Conservation (phyloP, 2,113 vertebrate species). For the Aptenodytes patagonicus region DNA sequence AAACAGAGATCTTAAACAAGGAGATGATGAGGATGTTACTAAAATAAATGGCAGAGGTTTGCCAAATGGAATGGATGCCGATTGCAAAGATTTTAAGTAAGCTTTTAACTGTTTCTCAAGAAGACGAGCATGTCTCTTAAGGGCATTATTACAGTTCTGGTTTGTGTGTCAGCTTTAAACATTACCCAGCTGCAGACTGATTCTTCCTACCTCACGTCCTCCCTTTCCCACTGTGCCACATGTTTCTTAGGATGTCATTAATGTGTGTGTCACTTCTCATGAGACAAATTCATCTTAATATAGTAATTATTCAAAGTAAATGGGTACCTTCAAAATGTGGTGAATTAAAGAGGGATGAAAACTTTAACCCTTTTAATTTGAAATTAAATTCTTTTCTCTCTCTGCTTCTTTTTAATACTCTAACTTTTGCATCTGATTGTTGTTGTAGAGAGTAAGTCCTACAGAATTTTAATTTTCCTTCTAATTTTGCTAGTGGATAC, state of each 20-base stretch:
- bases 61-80: conserved; percentile 95
- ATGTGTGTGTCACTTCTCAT: conserved; percentile 48
- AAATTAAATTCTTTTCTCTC: conserved; percentile 33
- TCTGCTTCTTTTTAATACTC: conserved; percentile 32
- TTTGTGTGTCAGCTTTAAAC: conserved; percentile 62
- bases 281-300: conserved; percentile 44
- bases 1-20: conserved; percentile 91
- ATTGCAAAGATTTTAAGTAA: conserved; percentile 99
- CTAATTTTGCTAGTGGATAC: neutral
- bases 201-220: conserved; percentile 20
- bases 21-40: conserved; percentile 86
- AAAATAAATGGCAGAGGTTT: conserved; percentile 94
- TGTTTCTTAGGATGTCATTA: conserved; percentile 53
- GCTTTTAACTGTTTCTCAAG: conserved; percentile 74
- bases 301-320: conserved; percentile 6
- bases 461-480: neutral
- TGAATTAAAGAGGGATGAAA: conserved; percentile 40
- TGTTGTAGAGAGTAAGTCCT: conserved; percentile 13
- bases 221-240: conserved; percentile 47
- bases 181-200: conserved; percentile 43
- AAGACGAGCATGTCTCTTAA: conserved; percentile 66
- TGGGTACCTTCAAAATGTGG: neutral
- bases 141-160: conserved; percentile 50
- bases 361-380: neutral
- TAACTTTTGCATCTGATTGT: conserved; percentile 6